phyloP scores from a whole-genome alignment of 2,113 vertebrate species.

The Pachypanchax playfairii region DNA sequence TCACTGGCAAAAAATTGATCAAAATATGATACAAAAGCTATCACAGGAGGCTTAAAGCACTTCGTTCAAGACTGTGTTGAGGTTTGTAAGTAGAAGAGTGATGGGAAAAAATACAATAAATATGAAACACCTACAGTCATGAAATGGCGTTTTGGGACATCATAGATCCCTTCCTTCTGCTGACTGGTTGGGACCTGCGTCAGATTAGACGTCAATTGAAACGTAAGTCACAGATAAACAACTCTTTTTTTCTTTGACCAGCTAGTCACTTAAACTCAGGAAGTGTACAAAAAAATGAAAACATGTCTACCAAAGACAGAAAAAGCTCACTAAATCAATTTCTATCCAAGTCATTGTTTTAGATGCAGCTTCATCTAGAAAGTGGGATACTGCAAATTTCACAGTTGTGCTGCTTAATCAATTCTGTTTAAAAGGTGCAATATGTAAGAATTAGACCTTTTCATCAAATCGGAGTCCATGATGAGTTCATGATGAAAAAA shows the following conservation, averaged over 20 bases:
- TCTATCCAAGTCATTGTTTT: slow-evolving; percentile 30
- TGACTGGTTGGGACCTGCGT: slow-evolving; percentile 96
- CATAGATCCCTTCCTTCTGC: slow-evolving; percentile 99
- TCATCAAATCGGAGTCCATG: no score
- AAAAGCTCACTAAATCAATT: slow-evolving; percentile 31
- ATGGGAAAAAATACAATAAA: slow-evolving; percentile 54
- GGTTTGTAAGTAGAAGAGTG: slow-evolving; percentile 73
- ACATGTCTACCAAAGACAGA: slow-evolving; percentile 30
- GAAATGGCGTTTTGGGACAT: slow-evolving; percentile 99
- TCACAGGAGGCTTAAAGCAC: slow-evolving; percentile 13
- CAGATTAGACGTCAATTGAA: slow-evolving; percentile 71
- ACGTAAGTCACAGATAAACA: slow-evolving; percentile 66
- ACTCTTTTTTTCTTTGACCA: slow-evolving; percentile 9
- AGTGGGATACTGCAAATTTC: slow-evolving; percentile 50
- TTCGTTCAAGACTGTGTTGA: slow-evolving; percentile 56
- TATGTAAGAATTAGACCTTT: no score
- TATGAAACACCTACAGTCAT: slow-evolving; percentile 92
- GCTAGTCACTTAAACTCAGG: slow-evolving; percentile 33
- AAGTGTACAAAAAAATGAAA: slow-evolving; percentile 38
- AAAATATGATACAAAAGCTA: slow-evolving; percentile 6
- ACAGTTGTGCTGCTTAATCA: slow-evolving; percentile 54
- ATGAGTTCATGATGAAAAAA: no score
- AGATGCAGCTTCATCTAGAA: slow-evolving; percentile 24
- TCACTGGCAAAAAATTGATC: background rate
- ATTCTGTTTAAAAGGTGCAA: slow-evolving; percentile 71